Evolutionary conservation across 2,888 invertebrate genomes (phyloP), one percentile per base, ranked within the genome.

Genomic region (Lasioglossum leucozonium): DNA sequence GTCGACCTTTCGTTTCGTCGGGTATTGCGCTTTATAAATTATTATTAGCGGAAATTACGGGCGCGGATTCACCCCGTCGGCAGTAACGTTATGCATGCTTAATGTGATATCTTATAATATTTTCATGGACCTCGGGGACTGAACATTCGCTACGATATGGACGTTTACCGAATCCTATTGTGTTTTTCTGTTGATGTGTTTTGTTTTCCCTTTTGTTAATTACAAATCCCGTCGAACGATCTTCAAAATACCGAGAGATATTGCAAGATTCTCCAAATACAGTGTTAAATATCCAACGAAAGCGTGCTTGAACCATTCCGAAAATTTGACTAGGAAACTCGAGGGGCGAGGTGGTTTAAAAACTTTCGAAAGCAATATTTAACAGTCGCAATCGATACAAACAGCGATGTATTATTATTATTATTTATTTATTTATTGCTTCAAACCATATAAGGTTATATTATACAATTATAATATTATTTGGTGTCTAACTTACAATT

Each of bases 31-130:
- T 77, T 90, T 86, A 89, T 90, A 86, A 88, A 90, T 90, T 90
- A 90, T 90, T 90, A 85, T 86, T 75, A 80, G 78, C 89, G 89
- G 87, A 88, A 90, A 90, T 90, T 90, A 81, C 84, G 79, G 77
- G 82, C 78, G 81, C 81, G 51, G 85, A 76, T 82, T 87, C 74
- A 26, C 47, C 81, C 69, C 30, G 75, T 51, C 69, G 40, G 72
- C 79, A 79, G 75, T 76, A 76, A 81, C 79, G 75, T 87, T 77
- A 85, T 79, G 77, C 89, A 88, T 82, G 69, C 74, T 37, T 84
- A 89, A 88, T 79, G 83, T 34, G 26, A 76, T 62, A 62, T 55
- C 82, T 86, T 81, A 77, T 83, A 84, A 90, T 72, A 65, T 79
- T 85, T 90, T 87, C 88, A 83, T 77, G 40, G 65, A 83, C 72